A percentile compares a stretch with the other conserved stretches of the same genome.
phyloP scores from a whole-genome alignment of 2,113 vertebrate genomes.

The Dipodomys merriami region DNA sequence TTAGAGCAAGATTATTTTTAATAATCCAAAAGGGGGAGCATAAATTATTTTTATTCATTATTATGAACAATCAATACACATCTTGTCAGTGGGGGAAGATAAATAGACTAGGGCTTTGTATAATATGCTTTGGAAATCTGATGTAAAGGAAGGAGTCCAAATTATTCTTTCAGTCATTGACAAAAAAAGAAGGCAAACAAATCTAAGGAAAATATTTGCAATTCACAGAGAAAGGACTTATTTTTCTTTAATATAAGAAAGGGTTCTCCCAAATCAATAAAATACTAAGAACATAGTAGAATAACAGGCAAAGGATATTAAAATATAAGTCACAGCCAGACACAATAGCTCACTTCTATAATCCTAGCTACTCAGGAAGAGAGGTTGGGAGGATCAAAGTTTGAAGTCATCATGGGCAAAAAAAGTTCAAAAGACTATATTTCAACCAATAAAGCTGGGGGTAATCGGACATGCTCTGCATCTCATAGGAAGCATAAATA shows the following conservation, averaged over 20 bases:
- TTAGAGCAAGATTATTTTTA: slow-evolving; percentile 45
- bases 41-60: slow-evolving; percentile 32
- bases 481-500: too few species aligned
- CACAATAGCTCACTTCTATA: too few species aligned
- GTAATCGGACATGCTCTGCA: too few species aligned
- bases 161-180: slow-evolving; percentile 18
- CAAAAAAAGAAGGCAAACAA: slow-evolving; percentile 15
- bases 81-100: not conserved
- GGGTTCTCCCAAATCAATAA: not conserved
- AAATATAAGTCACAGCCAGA: slow-evolving; percentile 1
- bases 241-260: slow-evolving; percentile 11
- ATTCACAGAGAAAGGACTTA: not conserved
- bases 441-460: too few species aligned
- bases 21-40: slow-evolving; percentile 2
- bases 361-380: too few species aligned
- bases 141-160: not conserved
- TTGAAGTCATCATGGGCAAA: too few species aligned
- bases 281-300: not conserved
- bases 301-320: not conserved
- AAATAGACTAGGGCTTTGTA: not conserved
- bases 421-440: too few species aligned
- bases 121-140: not conserved
- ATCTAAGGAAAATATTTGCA: not conserved
- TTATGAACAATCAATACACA: not conserved
- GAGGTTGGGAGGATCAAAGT: too few species aligned